Evolutionary conservation across 2,797 vertebrate species (phyloP), one percentile per base, ranked within the genome.

Genomic region (Thunnus albacares): DNA sequence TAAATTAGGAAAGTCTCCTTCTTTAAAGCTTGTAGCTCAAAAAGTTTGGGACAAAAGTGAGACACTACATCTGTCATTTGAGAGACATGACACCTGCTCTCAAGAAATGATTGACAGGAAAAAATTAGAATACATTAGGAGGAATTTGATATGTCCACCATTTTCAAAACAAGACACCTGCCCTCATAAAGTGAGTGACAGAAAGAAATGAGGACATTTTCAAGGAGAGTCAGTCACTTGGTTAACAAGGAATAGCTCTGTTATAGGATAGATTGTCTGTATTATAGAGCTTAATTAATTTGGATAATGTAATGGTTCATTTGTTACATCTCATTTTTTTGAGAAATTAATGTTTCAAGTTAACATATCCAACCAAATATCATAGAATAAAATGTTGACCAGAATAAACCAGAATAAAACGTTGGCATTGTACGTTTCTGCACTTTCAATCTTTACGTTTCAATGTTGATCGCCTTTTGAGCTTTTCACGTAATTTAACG

Each of bases 21-120:
- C 58, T 52, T 78, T n/a, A 38, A 79, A 64, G 55, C 10, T 33
- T 58, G 12, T 13, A 55, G 53, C 81, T 81, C 20, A 8, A 53
- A 79, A 85, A 70, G 75, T 90, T 83, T 66, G 58, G 30, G 15
- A 52, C 51, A 38, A 41, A 65, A 75, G 67, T 61, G 55, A 86
- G 55, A 74, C 20, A 3, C n/a, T 24, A 26, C 43, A 58, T 51
- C 17, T 80, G 20, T 62, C 77, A 26, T 80, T 79, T 71, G 18
- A 66, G 26, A 79, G 79, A 71, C 38, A 73, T 76, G 82, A 79
- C 71, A 71, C 35, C 71, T 75, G 55, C 69, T 72, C 53, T 79
- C 53, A 12, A 59, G 57, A 57, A 70, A 15, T 85, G 85, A 91
- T 56, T 90, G 88, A 85, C 82, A 55, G 79, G 76, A 59, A 49